Conservation (phyloP, 2,888 invertebrate species). For the Dendrolimus pini region DNA sequence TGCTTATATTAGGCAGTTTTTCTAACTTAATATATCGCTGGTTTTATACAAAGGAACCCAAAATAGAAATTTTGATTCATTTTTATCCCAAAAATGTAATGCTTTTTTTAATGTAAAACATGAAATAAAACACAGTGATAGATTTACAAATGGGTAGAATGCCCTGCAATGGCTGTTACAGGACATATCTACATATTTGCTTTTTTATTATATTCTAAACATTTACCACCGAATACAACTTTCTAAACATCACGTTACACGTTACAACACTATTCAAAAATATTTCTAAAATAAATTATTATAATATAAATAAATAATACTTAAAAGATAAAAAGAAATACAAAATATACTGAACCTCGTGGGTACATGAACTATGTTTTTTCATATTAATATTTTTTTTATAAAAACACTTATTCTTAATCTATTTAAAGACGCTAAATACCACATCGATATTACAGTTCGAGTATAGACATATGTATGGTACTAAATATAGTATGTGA, state of each 20-base stretch:
- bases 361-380: slow-evolving; percentile 66
- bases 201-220: slow-evolving; percentile 33
- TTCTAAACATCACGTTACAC: slow-evolving; percentile 21
- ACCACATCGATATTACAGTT: no score
- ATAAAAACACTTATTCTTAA: slow-evolving; percentile 53
- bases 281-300: slow-evolving; percentile 15
- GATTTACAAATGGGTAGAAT: slow-evolving; percentile 52
- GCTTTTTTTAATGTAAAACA: neutral
- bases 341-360: slow-evolving; percentile 27
- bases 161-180: slow-evolving; percentile 68
- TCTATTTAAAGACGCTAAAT: slow-evolving; percentile 7
- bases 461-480: no score
- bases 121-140: slow-evolving; percentile 28
- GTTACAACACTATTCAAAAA: slow-evolving; percentile 17
- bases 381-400: slow-evolving; percentile 37
- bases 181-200: slow-evolving; percentile 49
- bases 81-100: no score
- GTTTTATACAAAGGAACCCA: no score
- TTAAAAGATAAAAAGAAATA: slow-evolving; percentile 19
- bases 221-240: slow-evolving; percentile 22
- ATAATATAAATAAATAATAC: slow-evolving; percentile 15
- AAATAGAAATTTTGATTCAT: no score
- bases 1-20: no score
- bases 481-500: no score
- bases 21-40: no score